Base-by-base conservation (phyloP, 1,140 invertebrate genomes). In the Maniola jurtina region DNA sequence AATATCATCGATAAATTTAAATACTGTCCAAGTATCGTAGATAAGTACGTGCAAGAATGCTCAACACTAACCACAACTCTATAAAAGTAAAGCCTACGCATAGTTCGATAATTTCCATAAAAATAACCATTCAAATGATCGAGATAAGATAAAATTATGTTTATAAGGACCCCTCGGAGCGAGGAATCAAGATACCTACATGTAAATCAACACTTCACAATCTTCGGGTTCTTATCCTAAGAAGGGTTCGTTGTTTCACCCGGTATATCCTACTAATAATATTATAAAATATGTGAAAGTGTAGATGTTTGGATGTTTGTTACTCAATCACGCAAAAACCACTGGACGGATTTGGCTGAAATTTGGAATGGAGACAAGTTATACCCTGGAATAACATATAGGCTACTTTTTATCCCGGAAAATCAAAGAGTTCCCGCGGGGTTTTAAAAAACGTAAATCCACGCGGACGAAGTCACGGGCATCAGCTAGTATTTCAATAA, bases 101-200 rank as follows among this genome's bases (percentile, higher is more conserved):
- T 66, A 34, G 6, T 42, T 66, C 58, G 36, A 36, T 52, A 42
- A 54, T 52, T 50, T 60, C 58, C 57, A 60, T 78, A 72, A 74
- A 75, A 73, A 64, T 63, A 64, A 66, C 73, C 64, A 11, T 48
- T 54, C 56, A 69, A 58, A 72, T 71, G 66, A 72, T 75, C 62
- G 66, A 67, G n/a, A 61, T 47, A n/a, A 45, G 66, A 76, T 80
- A 70, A 68, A 67, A 72, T 78, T 65, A 71, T 69, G 57, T 71
- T 55, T 54, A 40, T 61, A 64, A 65, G 36, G 52, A 47, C 52
- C 64, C 70, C 66, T 68, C 50, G 68, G 66, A 63, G 66, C 61
- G 64, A 67, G 65, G 70, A 66, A 71, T 76, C 68, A 70, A 72
- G 70, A 73, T 73, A 66, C n/a, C n/a, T n/a, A n/a, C 68, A 76